These are phyloP conservation scores for Tachystola acroxantha DNA, from an alignment of 2,888 invertebrate genomes.

Conservation along the genomic window DNA sequence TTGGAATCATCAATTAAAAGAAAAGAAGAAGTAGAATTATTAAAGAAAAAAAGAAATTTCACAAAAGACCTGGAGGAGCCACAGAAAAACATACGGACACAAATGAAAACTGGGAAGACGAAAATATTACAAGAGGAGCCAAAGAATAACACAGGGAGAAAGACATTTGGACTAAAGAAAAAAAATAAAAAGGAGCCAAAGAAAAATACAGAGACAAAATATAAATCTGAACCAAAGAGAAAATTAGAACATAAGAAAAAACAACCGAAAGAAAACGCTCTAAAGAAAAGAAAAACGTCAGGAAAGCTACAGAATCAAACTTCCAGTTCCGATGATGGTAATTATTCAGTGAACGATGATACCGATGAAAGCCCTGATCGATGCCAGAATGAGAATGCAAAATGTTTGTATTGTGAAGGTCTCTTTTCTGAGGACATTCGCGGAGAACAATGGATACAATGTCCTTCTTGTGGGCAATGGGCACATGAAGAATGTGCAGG, in stretches of 20 bases:
- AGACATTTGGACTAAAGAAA: too few species aligned
- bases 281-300: slow-evolving; percentile 8
- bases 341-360: slow-evolving; percentile 9
- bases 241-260: slow-evolving; percentile 6
- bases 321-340: slow-evolving; percentile 5
- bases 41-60: slow-evolving; percentile 6
- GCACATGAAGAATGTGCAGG: slow-evolving; percentile 10
- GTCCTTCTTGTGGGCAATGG: slow-evolving; percentile 9
- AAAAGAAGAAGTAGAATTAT: too few species aligned
- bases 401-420: slow-evolving; percentile 11
- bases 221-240: too few species aligned
- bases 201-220: not conserved
- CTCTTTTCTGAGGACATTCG: slow-evolving; percentile 11
- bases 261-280: slow-evolving; percentile 1
- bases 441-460: slow-evolving; percentile 12
- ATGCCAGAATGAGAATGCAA: slow-evolving; percentile 7
- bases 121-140: slow-evolving; percentile 2
- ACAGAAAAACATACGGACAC: not conserved
- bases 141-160: too few species aligned
- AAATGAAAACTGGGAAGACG: slow-evolving; percentile 10
- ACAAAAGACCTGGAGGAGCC: slow-evolving; percentile 3
- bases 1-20: slow-evolving; percentile 5
- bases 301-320: not conserved
- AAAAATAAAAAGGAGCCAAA: too few species aligned
- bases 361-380: slow-evolving; percentile 11